These are phyloP conservation scores for Glaucomys volans DNA, from an alignment of 2,113 vertebrate species.

Conservation along the genomic window DNA sequence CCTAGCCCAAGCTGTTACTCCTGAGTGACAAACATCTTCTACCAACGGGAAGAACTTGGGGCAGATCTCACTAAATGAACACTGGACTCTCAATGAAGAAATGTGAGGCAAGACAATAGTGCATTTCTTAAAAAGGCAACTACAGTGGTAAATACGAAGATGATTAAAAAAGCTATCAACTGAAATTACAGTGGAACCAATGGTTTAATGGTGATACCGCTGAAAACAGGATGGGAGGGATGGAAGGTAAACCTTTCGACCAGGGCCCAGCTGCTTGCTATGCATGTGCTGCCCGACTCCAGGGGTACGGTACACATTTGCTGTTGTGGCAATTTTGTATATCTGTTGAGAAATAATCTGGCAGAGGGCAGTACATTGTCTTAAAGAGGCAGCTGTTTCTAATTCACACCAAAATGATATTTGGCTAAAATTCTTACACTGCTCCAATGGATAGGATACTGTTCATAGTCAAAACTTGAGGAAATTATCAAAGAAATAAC, in stretches of 20 bases:
- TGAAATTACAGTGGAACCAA: neutral
- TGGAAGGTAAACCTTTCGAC: neutral
- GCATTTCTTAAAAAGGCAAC: slow-evolving; percentile 1
- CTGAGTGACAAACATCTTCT: neutral
- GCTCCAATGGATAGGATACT: neutral
- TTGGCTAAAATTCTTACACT: neutral
- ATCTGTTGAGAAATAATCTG: neutral
- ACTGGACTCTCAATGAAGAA: neutral
- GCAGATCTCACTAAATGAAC: slow-evolving; percentile 2
- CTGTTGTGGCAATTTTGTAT: neutral
- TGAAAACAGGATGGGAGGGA: neutral
- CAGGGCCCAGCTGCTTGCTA: neutral
- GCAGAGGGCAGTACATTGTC: neutral
- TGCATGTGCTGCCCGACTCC: neutral
- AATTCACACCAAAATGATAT: neutral
- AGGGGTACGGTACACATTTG: neutral
- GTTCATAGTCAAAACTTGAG: neutral
- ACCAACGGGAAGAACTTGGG: neutral
- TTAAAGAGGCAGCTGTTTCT: slow-evolving; percentile 4
- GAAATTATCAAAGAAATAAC: neutral
- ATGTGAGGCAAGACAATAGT: neutral
- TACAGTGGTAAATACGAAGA: neutral
- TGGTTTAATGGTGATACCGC: neutral
- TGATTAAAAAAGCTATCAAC: neutral
- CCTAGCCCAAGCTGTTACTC: neutral